Conservation (phyloP, 2,888 invertebrate species). For the Cheilosia impressa region DNA sequence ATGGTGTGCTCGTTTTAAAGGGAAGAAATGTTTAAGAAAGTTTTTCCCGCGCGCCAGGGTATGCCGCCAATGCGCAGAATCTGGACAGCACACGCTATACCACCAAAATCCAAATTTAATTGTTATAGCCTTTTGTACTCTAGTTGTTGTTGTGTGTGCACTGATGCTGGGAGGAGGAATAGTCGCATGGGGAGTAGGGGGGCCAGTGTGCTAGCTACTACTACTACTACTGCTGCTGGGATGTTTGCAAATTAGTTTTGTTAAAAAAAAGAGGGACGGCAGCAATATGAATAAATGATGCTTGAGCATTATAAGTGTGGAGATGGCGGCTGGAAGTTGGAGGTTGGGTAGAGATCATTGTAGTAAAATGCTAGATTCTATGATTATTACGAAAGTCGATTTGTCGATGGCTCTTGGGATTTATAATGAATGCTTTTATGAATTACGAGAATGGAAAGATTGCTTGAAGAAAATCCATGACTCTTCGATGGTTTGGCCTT, state of each 20-base stretch:
- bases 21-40: slow-evolving; percentile 23
- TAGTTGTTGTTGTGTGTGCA: slow-evolving; percentile 34
- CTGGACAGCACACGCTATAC: slow-evolving; percentile 33
- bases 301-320: slow-evolving; percentile 32
- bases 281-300: slow-evolving; percentile 65
- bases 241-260: slow-evolving; percentile 73
- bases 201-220: slow-evolving; percentile 27
- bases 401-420: slow-evolving; percentile 62
- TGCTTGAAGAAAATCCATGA: slow-evolving; percentile 41
- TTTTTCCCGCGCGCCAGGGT: slow-evolving; percentile 68
- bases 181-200: neutral
- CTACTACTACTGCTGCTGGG: slow-evolving; percentile 42
- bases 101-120: slow-evolving; percentile 71
- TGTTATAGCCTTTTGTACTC: slow-evolving; percentile 68
- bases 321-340: neutral
- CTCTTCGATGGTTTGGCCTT: slow-evolving; percentile 2
- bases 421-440: slow-evolving; percentile 69
- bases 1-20: slow-evolving; percentile 14
- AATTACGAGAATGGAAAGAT: slow-evolving; percentile 10
- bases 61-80: slow-evolving; percentile 60
- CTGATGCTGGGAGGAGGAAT: slow-evolving; percentile 19
- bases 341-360: slow-evolving; percentile 18
- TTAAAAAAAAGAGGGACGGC: slow-evolving; percentile 43
- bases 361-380: slow-evolving; percentile 61
- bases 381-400: slow-evolving; percentile 63